Percentiles rank a stretch among this genome's conserved stretches.
Conservation (phyloP, 2,113 vertebrate species). For the Pseudorasbora parva region DNA sequence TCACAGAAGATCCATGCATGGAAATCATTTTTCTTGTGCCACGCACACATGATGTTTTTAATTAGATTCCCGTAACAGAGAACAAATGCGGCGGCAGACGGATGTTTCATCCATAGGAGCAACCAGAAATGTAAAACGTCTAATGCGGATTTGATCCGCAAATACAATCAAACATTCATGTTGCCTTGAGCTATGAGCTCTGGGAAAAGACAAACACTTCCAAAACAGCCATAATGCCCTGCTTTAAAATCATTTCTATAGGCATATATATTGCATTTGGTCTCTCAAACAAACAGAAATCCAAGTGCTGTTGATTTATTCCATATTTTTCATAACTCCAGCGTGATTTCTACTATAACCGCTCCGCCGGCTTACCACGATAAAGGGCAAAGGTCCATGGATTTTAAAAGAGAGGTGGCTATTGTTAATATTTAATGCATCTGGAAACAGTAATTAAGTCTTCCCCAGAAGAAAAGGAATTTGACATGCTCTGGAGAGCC, state of each 20-base stretch:
- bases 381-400: conserved; percentile 62
- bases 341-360: neutral
- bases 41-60: neutral
- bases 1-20: conserved; percentile 61
- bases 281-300: neutral
- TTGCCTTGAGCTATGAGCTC: neutral
- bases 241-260: neutral
- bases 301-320: conserved; percentile 4
- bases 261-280: neutral
- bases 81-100: neutral
- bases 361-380: conserved; percentile 17
- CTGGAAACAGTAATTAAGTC: conserved; percentile 77
- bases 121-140: neutral
- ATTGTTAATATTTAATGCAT: conserved; percentile 80
- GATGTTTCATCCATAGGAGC: neutral
- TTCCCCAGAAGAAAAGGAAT: conserved; percentile 74
- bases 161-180: conserved; percentile 1
- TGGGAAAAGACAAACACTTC: neutral
- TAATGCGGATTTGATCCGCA: neutral
- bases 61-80: neutral
- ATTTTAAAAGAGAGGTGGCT: conserved; percentile 68
- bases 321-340: neutral
- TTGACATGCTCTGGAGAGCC: conserved; percentile 78
- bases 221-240: neutral
- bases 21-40: conserved; percentile 72